A percentile compares a stretch with the other conserved stretches of the same genome.
phyloP scores from a whole-genome alignment of 1,140 invertebrate genomes.

The Propsilocerus akamusi region DNA sequence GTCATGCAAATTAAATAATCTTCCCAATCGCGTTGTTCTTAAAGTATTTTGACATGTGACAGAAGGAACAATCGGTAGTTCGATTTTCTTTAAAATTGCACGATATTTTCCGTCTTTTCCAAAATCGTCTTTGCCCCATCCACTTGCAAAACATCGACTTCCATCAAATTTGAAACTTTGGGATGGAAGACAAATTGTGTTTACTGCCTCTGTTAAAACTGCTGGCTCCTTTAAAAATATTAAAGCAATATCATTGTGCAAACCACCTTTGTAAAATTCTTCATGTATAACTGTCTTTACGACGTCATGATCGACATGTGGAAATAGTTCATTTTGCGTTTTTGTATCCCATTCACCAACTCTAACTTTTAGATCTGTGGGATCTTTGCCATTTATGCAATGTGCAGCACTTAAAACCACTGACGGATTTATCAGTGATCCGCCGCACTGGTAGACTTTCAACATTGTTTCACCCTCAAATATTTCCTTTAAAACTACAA shows the following conservation, averaged over 20 bases:
- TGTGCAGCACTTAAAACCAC: slow-evolving; percentile 50
- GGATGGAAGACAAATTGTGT: slow-evolving; percentile 42
- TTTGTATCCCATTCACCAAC: slow-evolving; percentile 70
- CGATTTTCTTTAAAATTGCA: slow-evolving; percentile 33
- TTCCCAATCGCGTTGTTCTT: slow-evolving; percentile 32
- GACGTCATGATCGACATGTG: slow-evolving; percentile 51
- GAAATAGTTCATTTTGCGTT: slow-evolving; percentile 44
- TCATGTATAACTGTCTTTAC: slow-evolving; percentile 27
- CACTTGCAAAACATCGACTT: slow-evolving; percentile 34
- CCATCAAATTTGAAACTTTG: slow-evolving; percentile 15
- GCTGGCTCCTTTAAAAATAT: slow-evolving; percentile 37
- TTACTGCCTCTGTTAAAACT: slow-evolving; percentile 35
- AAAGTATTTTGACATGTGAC: slow-evolving; percentile 29
- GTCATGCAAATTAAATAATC: slow-evolving; percentile 30
- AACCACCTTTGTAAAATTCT: slow-evolving; percentile 12
- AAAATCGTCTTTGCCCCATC: slow-evolving; percentile 35
- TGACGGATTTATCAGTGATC: slow-evolving; percentile 46
- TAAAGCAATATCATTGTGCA: slow-evolving; percentile 53
- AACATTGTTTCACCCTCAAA: slow-evolving; percentile 28
- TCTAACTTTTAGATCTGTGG: slow-evolving; percentile 31
- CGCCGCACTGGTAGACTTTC: slow-evolving; percentile 56
- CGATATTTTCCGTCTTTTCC: slow-evolving; percentile 34
- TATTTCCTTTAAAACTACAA: slow-evolving; percentile 41
- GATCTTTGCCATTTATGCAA: slow-evolving; percentile 25
- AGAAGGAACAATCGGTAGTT: slow-evolving; percentile 33